Conservation (phyloP, 2,888 invertebrate species). For the Tuta absoluta region DNA sequence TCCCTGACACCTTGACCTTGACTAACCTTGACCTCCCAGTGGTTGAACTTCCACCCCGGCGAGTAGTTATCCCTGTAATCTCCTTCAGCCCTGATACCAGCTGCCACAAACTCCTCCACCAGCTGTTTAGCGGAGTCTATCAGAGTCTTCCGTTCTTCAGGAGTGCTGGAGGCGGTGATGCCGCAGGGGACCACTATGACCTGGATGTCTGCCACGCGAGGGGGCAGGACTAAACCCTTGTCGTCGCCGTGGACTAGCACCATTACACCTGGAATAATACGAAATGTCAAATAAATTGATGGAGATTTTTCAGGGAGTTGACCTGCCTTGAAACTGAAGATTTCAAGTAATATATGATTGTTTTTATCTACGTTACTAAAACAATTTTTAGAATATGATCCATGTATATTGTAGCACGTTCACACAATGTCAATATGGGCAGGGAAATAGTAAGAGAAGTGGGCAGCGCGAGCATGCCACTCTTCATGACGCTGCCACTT, state of each 20-base stretch:
- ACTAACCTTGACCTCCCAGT: slow-evolving; percentile 88
- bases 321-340: no score
- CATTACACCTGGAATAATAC: slow-evolving; percentile 85
- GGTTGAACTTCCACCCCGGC: slow-evolving; percentile 99
- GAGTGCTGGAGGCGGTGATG: slow-evolving; percentile 90
- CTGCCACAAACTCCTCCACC: slow-evolving; percentile 82
- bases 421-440: no score
- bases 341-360: no score
- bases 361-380: no score
- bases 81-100: slow-evolving; percentile 85
- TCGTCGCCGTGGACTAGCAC: slow-evolving; percentile 97
- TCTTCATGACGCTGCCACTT: no score
- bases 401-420: no score
- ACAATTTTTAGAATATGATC: no score
- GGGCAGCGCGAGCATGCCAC: no score
- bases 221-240: slow-evolving; percentile 97
- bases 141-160: slow-evolving; percentile 86
- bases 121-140: slow-evolving; percentile 86
- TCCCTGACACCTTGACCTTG: neutral
- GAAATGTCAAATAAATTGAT: neutral
- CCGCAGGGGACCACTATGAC: slow-evolving; percentile 97
- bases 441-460: no score
- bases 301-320: neutral
- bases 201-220: slow-evolving; percentile 93
- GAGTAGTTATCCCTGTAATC: slow-evolving; percentile 98